Conservation (phyloP, 2,888 invertebrate genomes). For the Ganaspis brasiliensis region DNA sequence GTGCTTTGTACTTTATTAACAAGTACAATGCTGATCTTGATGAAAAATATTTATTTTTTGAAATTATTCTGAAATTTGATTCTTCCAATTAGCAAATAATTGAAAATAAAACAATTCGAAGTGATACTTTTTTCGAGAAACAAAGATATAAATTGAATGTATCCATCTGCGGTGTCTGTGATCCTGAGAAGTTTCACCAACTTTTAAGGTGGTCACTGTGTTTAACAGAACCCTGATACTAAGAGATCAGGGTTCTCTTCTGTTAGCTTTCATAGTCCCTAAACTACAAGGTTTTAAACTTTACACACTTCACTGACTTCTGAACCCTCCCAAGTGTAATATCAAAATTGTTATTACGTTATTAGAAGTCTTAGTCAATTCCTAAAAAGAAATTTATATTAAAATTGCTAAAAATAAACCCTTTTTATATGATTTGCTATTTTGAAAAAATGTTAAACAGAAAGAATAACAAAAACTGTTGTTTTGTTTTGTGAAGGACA, state of each 20-base stretch:
- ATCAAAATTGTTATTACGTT: not conserved
- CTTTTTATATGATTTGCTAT: no score
- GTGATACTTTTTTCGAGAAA: no score
- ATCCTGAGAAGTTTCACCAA: conserved; percentile 11
- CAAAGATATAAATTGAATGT: not conserved
- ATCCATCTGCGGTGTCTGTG: not conserved
- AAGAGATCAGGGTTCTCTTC: not conserved
- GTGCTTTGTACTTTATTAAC: no score
- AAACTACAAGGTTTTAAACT: conserved; percentile 23
- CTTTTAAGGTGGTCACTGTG: conserved; percentile 33
- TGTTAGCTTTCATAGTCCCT: conserved; percentile 3
- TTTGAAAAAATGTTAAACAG: no score
- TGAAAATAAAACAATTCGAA: no score
- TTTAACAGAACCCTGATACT: conserved; percentile 29
- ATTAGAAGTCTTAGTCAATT: not conserved
- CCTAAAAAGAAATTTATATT: not conserved
- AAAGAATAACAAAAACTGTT: no score
- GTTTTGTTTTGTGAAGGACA: no score
- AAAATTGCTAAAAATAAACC: not conserved
- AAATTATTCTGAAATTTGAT: not conserved
- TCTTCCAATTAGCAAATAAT: no score
- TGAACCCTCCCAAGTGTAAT: not conserved
- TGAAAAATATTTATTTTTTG: no score
- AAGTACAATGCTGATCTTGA: no score
- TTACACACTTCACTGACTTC: not conserved